A percentile compares a stretch with the other conserved stretches of the same genome.
phyloP scores from a whole-genome alignment of 2,113 vertebrate species.

The Amazona vittata region DNA sequence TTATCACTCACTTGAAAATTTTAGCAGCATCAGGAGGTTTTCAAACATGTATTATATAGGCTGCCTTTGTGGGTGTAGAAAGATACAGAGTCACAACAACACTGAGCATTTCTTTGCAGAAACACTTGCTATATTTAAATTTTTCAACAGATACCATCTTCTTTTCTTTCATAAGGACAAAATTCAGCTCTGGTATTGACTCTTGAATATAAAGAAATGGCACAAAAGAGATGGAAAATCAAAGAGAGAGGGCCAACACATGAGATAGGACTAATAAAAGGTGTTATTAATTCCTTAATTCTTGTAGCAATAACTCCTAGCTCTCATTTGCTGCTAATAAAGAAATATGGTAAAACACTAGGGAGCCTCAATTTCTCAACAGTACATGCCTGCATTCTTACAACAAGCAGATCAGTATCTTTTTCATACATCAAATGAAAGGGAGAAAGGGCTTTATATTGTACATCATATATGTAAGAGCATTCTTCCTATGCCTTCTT shows the following conservation, averaged over 20 bases:
- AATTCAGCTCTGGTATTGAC: background rate
- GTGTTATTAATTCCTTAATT: background rate
- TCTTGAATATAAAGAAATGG: background rate
- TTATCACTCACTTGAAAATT: background rate
- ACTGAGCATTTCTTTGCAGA: background rate
- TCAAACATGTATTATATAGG: background rate
- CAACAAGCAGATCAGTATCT: background rate
- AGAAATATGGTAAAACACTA: background rate
- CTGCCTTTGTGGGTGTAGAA: background rate
- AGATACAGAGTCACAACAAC: background rate
- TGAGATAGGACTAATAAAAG: background rate
- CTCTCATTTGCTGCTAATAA: background rate
- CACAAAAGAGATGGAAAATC: background rate
- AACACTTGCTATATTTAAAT: background rate
- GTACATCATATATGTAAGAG: background rate
- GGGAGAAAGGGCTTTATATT: background rate
- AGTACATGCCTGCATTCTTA: background rate
- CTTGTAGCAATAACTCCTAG: background rate
- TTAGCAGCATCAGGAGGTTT: background rate
- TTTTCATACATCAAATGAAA: background rate
- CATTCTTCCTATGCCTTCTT: too few relatives aligned
- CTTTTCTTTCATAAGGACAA: background rate
- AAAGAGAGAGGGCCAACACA: background rate
- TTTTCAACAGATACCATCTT: background rate
- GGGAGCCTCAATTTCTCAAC: background rate